Base-by-base conservation (phyloP, 2,113 vertebrate genomes). In the Triplophysa siluroides region DNA sequence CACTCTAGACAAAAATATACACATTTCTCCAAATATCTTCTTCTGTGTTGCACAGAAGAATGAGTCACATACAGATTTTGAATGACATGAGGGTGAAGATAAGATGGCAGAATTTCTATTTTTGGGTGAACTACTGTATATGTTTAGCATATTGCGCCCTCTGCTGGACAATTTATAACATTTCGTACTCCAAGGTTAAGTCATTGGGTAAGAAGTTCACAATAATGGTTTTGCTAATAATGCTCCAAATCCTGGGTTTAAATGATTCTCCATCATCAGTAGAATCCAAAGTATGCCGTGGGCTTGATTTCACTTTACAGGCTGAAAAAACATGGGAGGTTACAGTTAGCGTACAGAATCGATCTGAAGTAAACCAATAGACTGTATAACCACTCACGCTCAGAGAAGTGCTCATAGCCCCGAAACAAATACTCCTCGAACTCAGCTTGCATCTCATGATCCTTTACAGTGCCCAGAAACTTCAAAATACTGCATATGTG, bases 171-270 rank as follows among this genome's bases (percentile, higher is more conserved):
- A 23, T 23, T 1, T 21, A 47, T 38, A 26, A 65, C 63, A 29
- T 68, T 54, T 67, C 76, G 29, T 64, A 78, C 76, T 58, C 47
- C 64, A 78, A 67, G 38, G 43, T 14, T 23, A 71, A 24, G 19
- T 73, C 54, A 41, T 23, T 73, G 50, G 21, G 29, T 12, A 73
- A 33, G 11, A 73, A 73, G 29, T 73, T 29, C 12, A 23, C 70
- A 38, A 33, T 16, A 19, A 60, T 52, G 1, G 5, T 2, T 73
- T 41, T 73, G 70, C 23, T 54, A 18, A 38, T 60, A 33, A 73
- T 23, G n/a, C n/a, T 41, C 33, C 29, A 19, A 13, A 73, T 41
- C 54, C 38, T 73, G 11, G 54, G 70, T 41, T 23, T 73, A 54
- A 58, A 73, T 29, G 56, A 58, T 21, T 73, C 70, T 73, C 26